These are phyloP conservation scores for Anoplophora glabripennis DNA, from an alignment of 1,140 invertebrate species.

Conservation along the genomic window DNA sequence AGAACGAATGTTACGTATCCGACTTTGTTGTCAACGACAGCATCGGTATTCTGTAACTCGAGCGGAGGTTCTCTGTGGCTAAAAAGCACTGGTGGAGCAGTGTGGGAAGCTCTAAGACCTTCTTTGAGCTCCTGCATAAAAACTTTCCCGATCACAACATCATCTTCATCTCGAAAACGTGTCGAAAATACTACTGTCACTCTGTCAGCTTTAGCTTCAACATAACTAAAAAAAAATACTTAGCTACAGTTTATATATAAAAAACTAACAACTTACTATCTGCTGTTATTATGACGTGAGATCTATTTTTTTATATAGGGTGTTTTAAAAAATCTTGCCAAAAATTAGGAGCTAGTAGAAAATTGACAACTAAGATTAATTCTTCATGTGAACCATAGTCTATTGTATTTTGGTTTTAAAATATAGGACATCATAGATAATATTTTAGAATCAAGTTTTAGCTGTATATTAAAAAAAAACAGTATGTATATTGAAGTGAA, in stretches of 20 bases:
- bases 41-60: conserved; percentile 92
- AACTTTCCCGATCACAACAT: conserved; percentile 97
- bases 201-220: conserved; percentile 95
- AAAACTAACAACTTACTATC: too few relatives aligned
- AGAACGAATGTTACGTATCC: conserved; percentile 98
- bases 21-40: conserved; percentile 93
- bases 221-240: conserved; percentile 70
- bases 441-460: too few relatives aligned
- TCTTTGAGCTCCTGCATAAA: conserved; percentile 99
- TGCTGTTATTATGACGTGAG: too few relatives aligned
- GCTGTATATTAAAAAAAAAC: too few relatives aligned
- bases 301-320: too few relatives aligned
- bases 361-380: too few relatives aligned
- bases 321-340: too few relatives aligned
- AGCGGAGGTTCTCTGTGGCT: conserved; percentile 94
- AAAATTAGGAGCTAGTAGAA: too few relatives aligned
- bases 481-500: too few relatives aligned
- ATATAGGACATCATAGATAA: too few relatives aligned
- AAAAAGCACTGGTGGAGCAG: conserved; percentile 85
- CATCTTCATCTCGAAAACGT: conserved; percentile 97
- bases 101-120: conserved; percentile 93
- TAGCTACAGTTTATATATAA: not conserved
- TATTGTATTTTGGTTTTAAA: too few relatives aligned
- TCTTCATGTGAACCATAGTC: too few relatives aligned
- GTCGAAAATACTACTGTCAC: conserved; percentile 99